phyloP scores from a whole-genome alignment of 2,113 vertebrate genomes.

The Polyodon spathula region DNA sequence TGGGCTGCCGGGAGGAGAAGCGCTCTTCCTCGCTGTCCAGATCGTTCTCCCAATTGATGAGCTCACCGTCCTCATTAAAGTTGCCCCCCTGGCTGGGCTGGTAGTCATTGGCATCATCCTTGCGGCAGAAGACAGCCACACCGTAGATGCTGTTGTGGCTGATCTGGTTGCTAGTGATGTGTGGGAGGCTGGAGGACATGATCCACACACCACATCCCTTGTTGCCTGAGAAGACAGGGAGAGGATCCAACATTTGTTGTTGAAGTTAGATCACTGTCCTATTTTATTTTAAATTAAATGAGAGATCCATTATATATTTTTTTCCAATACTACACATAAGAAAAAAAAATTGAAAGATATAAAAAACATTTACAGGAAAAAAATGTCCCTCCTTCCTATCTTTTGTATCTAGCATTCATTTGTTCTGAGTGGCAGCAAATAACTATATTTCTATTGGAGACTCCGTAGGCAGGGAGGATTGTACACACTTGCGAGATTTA shows the following conservation, averaged over 20 bases:
- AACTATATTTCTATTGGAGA: no score
- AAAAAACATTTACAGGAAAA: no score
- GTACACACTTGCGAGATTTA: no score
- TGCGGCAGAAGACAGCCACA: slow-evolving; percentile 75
- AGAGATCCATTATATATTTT: no score
- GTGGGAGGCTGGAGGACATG: slow-evolving; percentile 78
- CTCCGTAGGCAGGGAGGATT: no score
- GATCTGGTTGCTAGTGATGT: slow-evolving; percentile 72
- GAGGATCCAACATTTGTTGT: not conserved
- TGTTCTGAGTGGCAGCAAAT: no score
- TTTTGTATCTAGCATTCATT: no score
- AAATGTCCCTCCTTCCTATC: no score
- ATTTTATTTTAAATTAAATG: no score
- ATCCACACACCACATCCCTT: slow-evolving; percentile 84
- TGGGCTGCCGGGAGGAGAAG: slow-evolving; percentile 46
- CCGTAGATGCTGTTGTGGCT: slow-evolving; percentile 78
- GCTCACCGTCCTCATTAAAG: slow-evolving; percentile 76
- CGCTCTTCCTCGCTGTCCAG: slow-evolving; percentile 72
- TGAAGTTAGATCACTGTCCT: no score
- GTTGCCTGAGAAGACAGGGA: slow-evolving; percentile 53
- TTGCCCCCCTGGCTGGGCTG: slow-evolving; percentile 55
- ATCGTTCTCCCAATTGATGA: slow-evolving; percentile 70
- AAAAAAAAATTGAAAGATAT: no score
- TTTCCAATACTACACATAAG: no score
- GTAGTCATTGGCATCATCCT: slow-evolving; percentile 57